Evolutionary conservation across 1,140 invertebrate genomes (phyloP), one percentile per base, ranked within the genome.

Genomic region (Octopus sinensis): DNA sequence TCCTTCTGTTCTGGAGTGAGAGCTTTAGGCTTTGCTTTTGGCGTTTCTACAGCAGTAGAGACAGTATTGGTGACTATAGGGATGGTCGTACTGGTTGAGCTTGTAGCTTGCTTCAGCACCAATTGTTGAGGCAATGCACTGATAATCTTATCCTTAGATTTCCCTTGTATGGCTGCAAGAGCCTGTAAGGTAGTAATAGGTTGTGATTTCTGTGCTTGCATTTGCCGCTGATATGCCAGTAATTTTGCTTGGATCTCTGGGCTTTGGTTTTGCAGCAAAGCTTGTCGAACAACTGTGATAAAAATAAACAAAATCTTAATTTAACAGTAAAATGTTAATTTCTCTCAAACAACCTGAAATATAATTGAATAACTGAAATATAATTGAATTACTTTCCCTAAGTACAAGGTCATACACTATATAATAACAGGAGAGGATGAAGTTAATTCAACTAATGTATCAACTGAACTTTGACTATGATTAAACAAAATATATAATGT

Each of bases 231-330:
- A 83, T 97, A 92, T 84, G 96, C 95, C 5, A 97, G 91, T 43
- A 98, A 89, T 88, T 97, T 97, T 84, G 97, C 96, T 89, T 97
- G 96, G 77, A 97, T 96, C 90, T 97, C 96, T 3, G 96, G 96
- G 89, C 96, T 96, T 13, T 97, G 91, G 89, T 96, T 96, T 76
- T 91, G 90, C 84, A 91, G 88, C 75, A 92, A 81, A 17, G 91
- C 91, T 85, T 92, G 90, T 4, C 89, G 83, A 7, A 92, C 90
- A 84, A 92, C 91, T 91, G 85, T 9, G 88, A 84, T 10, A 75
- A 43, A 43, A 43, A 43, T 43, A 43, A 43, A 43, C 30, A 43
- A 43, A 43, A 43, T 43, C 30, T 43, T 43, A 43, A 43, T 43
- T 43, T 0, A 43, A 43, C 30, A 43, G 30, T 43, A 43, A 43